Percentiles rank a stretch among this genome's conserved stretches.
Evolutionary conservation across 2,113 vertebrate genomes (phyloP).

Genomic region (Galemys pyrenaicus): DNA sequence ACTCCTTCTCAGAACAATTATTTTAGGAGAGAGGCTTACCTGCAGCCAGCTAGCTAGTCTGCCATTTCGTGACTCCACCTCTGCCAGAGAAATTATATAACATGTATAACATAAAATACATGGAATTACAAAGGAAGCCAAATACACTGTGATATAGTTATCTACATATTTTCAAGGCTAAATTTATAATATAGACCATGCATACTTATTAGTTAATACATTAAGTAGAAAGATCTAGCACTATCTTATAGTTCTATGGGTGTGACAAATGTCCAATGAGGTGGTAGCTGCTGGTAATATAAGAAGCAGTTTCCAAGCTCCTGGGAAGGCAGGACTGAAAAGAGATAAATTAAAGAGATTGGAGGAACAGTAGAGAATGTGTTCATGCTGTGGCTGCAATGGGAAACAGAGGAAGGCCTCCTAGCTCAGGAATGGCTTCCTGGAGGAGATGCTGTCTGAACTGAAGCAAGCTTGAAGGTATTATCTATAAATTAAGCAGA

Average conservation of each 20-base stretch:
- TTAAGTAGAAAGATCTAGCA: constrained; percentile 2
- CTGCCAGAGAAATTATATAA: too few species aligned
- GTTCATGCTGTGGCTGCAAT: neutral
- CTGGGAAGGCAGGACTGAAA: neutral
- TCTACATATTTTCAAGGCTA: neutral
- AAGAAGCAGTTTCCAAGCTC: neutral
- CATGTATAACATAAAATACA: neutral
- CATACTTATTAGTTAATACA: neutral
- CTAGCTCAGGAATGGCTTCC: neutral
- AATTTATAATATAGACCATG: neutral
- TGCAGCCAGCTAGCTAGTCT: too few species aligned
- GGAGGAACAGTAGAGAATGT: neutral
- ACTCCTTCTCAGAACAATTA: neutral
- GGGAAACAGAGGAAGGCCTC: neutral
- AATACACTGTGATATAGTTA: neutral
- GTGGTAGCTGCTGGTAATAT: neutral
- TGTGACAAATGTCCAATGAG: neutral
- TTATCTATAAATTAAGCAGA: constrained; percentile 25
- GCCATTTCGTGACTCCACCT: too few species aligned
- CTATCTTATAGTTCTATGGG: neutral
- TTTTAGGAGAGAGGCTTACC: neutral
- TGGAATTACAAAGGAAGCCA: neutral
- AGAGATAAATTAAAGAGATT: neutral
- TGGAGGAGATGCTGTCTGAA: neutral
- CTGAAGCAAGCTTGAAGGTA: neutral